Evolutionary conservation across 2,113 vertebrate genomes (phyloP).

Genomic region (Lanius collurio): DNA sequence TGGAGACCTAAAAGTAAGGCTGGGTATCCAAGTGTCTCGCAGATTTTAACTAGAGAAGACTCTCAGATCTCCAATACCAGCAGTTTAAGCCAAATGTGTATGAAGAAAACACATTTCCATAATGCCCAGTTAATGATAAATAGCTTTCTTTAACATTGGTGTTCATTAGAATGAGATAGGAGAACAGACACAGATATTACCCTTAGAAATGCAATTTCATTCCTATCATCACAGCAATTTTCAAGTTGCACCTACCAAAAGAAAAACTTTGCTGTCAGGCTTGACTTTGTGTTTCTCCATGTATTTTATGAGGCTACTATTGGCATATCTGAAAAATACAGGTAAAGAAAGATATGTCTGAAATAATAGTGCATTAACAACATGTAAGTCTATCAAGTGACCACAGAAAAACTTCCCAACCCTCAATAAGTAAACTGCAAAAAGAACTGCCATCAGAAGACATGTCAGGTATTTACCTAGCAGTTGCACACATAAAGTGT

Average conservation of each 20-base stretch:
- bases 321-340: constrained; percentile 87
- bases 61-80: neutral
- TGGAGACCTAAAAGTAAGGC: neutral
- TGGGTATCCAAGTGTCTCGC: neutral
- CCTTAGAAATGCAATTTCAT: neutral
- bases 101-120: neutral
- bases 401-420: neutral
- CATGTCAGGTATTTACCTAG: neutral
- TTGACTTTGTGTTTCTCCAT: constrained; percentile 99
- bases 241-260: constrained; percentile 83
- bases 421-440: neutral
- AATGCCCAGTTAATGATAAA: neutral
- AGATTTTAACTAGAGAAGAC: neutral
- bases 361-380: neutral
- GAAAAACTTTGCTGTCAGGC: constrained; percentile 98
- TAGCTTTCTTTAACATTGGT: neutral
- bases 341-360: constrained; percentile 13
- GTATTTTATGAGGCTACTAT: constrained; percentile 98
- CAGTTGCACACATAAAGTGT: neutral
- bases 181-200: neutral
- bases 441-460: neutral
- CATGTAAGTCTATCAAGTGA: neutral
- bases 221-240: neutral
- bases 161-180: neutral
- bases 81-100: neutral